These are phyloP conservation scores for Pantala flavescens DNA, from an alignment of 1,140 invertebrate species.

Conservation along the genomic window DNA sequence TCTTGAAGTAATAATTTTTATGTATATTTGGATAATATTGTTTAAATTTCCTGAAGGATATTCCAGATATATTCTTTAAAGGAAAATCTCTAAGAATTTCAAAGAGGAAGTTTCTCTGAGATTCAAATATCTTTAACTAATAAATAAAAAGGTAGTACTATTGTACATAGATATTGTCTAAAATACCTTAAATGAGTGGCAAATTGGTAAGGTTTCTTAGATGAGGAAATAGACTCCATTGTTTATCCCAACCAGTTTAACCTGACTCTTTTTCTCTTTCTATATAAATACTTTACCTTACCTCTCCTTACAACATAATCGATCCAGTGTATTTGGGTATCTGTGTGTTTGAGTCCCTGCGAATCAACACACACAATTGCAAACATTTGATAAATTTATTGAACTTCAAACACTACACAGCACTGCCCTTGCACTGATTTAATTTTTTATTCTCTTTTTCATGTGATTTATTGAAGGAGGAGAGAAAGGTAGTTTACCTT, in stretches of 20 bases:
- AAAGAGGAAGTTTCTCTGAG: too few species aligned
- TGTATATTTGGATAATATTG: too few species aligned
- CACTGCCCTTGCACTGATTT: slow-evolving; percentile 12
- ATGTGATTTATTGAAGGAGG: slow-evolving; percentile 14
- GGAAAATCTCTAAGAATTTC: too few species aligned
- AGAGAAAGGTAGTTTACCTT: slow-evolving; percentile 1
- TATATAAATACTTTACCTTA: not conserved
- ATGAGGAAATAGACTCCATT: not conserved
- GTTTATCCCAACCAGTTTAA: not conserved
- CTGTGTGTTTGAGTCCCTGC: slow-evolving; percentile 10
- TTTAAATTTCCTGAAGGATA: too few species aligned
- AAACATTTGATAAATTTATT: not conserved
- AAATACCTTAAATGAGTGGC: not conserved
- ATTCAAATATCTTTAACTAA: too few species aligned
- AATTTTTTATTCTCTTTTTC: slow-evolving; percentile 15
- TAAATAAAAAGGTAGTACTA: too few species aligned
- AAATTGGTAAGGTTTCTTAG: not conserved
- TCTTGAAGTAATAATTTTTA: too few species aligned
- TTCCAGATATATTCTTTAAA: too few species aligned
- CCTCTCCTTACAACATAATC: not conserved
- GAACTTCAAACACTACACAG: slow-evolving; percentile 4
- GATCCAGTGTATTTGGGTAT: not conserved
- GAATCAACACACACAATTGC: slow-evolving; percentile 9
- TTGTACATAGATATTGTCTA: too few species aligned
- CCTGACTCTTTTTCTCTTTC: not conserved